Conservation (phyloP, 2,113 vertebrate genomes). For the Mugil cephalus region DNA sequence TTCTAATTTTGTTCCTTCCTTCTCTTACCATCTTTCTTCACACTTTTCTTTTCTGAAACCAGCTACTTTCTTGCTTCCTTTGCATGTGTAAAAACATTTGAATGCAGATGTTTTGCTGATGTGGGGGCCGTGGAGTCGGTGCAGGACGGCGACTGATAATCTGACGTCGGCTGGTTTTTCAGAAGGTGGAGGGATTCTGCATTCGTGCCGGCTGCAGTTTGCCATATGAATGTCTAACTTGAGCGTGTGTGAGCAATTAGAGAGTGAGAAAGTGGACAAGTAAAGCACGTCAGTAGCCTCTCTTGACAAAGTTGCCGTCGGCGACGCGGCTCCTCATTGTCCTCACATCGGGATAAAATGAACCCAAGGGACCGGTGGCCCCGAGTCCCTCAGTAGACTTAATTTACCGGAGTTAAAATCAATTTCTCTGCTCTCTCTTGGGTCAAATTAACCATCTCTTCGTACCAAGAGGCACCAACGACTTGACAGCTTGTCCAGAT, state of each 20-base stretch:
- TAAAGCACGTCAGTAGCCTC: constrained; percentile 52
- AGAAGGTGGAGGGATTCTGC: constrained; percentile 44
- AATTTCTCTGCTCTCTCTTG: constrained; percentile 69
- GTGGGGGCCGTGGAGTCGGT: not conserved
- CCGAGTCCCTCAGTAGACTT: constrained; percentile 69
- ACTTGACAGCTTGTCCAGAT: constrained; percentile 67
- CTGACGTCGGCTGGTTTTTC: constrained; percentile 25
- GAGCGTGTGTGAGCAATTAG: constrained; percentile 55
- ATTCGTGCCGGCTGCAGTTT: constrained; percentile 16
- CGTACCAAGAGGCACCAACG: constrained; percentile 60
- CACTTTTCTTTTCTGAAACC: too few relatives aligned
- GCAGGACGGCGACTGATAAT: not conserved
- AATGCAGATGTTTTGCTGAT: not conserved
- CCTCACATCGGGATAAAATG: constrained; percentile 65
- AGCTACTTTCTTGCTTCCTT: too few relatives aligned
- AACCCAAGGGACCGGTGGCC: constrained; percentile 66
- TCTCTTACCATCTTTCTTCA: too few relatives aligned
- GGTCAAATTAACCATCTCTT: constrained; percentile 72
- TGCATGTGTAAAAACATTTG: too few relatives aligned
- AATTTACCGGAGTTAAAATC: constrained; percentile 80
- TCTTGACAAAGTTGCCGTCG: constrained; percentile 68
- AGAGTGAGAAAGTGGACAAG: constrained; percentile 45
- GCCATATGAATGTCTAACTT: constrained; percentile 5
- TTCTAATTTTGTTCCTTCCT: too few relatives aligned
- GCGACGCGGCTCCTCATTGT: constrained; percentile 70